Evolutionary conservation across 2,797 vertebrate genomes (phyloP).

Genomic region (Halcyon chelicuti): DNA sequence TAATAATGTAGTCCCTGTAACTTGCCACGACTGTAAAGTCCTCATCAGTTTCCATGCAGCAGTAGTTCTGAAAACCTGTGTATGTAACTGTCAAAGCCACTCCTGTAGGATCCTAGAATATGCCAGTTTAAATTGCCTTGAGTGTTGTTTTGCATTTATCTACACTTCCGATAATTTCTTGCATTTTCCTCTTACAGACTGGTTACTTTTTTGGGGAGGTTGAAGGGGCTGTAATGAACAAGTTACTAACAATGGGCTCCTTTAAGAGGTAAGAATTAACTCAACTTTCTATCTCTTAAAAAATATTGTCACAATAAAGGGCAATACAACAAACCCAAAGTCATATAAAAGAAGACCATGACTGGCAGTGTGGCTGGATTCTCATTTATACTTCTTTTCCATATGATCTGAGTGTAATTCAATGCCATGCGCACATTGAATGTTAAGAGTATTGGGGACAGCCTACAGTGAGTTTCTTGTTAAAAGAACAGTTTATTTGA

Average conservation of each 20-base stretch:
- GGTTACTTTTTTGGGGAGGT: conserved; percentile 95
- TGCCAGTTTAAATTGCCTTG: conserved; percentile 15
- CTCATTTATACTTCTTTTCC: not conserved
- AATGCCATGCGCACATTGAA: not conserved
- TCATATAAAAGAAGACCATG: conserved; percentile 14
- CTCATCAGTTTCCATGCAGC: conserved; percentile 25
- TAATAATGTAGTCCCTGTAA: conserved; percentile 1
- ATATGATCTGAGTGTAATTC: not conserved
- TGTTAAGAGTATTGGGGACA: not conserved
- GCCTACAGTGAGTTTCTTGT: conserved; percentile 21
- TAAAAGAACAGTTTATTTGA: conserved; percentile 2
- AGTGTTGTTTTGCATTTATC: not conserved
- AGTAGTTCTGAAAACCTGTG: conserved; percentile 20
- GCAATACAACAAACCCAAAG: conserved; percentile 30
- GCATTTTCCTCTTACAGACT: conserved; percentile 81
- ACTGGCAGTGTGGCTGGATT: not conserved
- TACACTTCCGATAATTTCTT: conserved; percentile 19
- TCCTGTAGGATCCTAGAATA: not conserved
- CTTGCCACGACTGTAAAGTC: not conserved
- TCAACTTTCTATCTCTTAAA: not conserved
- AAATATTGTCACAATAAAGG: conserved; percentile 18
- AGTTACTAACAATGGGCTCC: conserved; percentile 94
- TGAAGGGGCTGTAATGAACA: conserved; percentile 97
- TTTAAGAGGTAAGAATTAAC: conserved; percentile 90
- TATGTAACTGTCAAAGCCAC: conserved; percentile 9